A percentile compares a stretch with the other conserved stretches of the same genome.
Conservation (phyloP, 2,113 vertebrate genomes). For the Heterotis niloticus region DNA sequence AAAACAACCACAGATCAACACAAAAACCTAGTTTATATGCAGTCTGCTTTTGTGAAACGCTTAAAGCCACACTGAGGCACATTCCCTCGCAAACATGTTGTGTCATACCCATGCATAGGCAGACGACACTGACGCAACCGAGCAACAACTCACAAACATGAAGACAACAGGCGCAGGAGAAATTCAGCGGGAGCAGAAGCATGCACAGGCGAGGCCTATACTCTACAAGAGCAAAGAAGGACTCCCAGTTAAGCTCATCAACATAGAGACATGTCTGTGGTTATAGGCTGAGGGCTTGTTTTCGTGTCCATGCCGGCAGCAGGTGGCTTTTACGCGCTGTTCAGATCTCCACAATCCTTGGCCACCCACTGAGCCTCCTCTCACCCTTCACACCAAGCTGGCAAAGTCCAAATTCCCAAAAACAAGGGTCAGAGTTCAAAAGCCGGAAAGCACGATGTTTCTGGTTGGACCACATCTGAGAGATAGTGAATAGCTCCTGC, state of each 20-base stretch:
- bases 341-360: slow-evolving; percentile 7
- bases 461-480: slow-evolving; percentile 79
- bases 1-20: neutral
- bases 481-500: slow-evolving; percentile 90
- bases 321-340: slow-evolving; percentile 50
- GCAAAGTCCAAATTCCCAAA: neutral
- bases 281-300: slow-evolving; percentile 36
- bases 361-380: neutral
- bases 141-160: neutral
- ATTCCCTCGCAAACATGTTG: slow-evolving; percentile 18
- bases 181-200: slow-evolving; percentile 30
- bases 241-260: neutral
- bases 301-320: slow-evolving; percentile 26
- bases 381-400: slow-evolving; percentile 1
- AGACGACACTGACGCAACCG: slow-evolving; percentile 28
- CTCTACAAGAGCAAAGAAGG: neutral
- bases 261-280: neutral
- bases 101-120: slow-evolving; percentile 40
- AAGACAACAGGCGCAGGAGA: neutral
- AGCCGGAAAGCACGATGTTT: slow-evolving; percentile 83
- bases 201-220: slow-evolving; percentile 54
- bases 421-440: slow-evolving; percentile 79
- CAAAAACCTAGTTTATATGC: neutral
- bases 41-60: neutral
- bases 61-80: slow-evolving; percentile 22